Percentiles rank a stretch among this genome's conserved stretches.
phyloP scores from a whole-genome alignment of 2,113 vertebrate species.

The Taxidea taxus region DNA sequence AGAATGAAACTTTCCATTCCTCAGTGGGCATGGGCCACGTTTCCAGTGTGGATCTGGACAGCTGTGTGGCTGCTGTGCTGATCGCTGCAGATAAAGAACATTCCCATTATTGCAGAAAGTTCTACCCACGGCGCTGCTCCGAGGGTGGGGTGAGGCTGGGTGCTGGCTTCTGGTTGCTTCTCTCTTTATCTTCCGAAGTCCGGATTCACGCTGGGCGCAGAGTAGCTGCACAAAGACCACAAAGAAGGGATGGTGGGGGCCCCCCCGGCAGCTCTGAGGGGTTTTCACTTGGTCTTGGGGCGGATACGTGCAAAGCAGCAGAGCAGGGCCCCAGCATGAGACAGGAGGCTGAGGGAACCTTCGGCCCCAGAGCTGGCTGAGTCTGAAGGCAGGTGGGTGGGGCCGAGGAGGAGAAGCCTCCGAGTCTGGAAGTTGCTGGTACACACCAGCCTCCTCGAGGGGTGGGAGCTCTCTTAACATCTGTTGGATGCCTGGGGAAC shows the following conservation, averaged over 20 bases:
- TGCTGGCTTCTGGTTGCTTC: neutral
- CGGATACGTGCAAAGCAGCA: rapidly evolving
- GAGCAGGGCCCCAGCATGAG: neutral
- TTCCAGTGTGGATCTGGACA: neutral
- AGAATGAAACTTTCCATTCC: neutral
- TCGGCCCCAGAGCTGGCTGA: neutral
- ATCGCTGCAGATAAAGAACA: rapidly evolving
- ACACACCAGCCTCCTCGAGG: neutral
- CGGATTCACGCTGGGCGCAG: rapidly evolving
- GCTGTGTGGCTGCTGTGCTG: rapidly evolving
- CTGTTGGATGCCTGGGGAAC: neutral
- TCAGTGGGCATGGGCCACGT: rapidly evolving
- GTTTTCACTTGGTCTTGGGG: neutral
- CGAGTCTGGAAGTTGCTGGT: rapidly evolving
- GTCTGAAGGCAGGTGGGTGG: rapidly evolving
- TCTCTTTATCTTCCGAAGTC: neutral
- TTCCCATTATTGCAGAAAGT: neutral
- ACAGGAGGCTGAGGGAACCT: too few species aligned
- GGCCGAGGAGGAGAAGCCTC: neutral
- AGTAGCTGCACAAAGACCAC: neutral
- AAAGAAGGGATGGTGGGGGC: rapidly evolving
- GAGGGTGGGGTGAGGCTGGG: neutral
- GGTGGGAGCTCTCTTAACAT: rapidly evolving
- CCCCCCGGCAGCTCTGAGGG: neutral
- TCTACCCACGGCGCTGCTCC: rapidly evolving